Percentiles rank a stretch among this genome's conserved stretches.
Conservation (phyloP, 2,797 vertebrate species). For the Peromyscus melanophrys region DNA sequence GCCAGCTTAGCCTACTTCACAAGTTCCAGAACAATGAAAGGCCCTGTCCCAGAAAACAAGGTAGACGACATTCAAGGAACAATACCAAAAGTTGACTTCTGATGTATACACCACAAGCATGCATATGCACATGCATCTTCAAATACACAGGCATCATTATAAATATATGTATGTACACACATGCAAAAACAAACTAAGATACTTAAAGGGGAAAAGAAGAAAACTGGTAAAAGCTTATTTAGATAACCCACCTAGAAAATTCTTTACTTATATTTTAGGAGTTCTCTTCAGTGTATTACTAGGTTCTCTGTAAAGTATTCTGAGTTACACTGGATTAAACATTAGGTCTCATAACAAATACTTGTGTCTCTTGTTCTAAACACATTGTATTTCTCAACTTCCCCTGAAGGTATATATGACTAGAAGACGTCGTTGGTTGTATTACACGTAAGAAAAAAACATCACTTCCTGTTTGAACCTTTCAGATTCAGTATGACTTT, state of each 20-base stretch:
- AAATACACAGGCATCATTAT: neutral
- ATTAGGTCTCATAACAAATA: neutral
- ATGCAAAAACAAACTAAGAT: neutral
- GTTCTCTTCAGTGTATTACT: neutral
- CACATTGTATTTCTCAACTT: neutral
- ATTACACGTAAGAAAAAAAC: neutral
- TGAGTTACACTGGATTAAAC: neutral
- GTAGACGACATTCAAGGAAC: neutral
- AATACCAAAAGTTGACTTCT: neutral
- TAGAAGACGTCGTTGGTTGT: neutral
- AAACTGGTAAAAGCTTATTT: neutral
- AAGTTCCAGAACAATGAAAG: neutral
- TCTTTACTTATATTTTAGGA: neutral
- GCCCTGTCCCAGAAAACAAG: neutral
- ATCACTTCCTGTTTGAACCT: neutral
- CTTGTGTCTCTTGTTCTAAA: neutral
- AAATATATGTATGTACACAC: neutral
- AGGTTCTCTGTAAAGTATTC: neutral
- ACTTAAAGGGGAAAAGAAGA: neutral
- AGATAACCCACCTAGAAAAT: neutral
- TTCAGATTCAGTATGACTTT: neutral
- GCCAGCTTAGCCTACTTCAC: neutral
- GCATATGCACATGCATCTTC: neutral
- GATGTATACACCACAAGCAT: neutral
- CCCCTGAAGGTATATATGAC: neutral